phyloP scores from a whole-genome alignment of 2,113 vertebrate species.

The Cyprinodon variegatus region DNA sequence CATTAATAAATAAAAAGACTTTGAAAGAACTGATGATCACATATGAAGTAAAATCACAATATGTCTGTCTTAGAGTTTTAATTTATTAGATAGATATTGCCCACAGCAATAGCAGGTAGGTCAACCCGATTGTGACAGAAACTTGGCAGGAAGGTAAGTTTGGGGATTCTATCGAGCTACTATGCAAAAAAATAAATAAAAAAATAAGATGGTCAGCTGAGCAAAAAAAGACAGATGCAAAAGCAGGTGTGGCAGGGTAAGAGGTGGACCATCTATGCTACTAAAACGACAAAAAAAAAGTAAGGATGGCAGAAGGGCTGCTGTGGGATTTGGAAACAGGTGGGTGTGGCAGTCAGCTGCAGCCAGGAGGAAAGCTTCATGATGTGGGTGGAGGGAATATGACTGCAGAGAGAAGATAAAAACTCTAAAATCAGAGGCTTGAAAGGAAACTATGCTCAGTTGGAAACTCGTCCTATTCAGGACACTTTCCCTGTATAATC shows the following conservation, averaged over 20 bases:
- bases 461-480: not conserved
- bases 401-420: not conserved
- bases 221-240: constrained; percentile 1
- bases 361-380: not conserved
- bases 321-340: constrained; percentile 8
- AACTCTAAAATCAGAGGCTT: not conserved
- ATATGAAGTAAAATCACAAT: not conserved
- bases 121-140: constrained; percentile 5
- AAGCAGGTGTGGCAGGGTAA: not conserved
- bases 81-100: constrained; percentile 48
- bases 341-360: constrained; percentile 11
- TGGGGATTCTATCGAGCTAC: constrained; percentile 1
- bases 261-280: not conserved
- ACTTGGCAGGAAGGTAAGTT: constrained; percentile 3
- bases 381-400: not conserved
- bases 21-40: not conserved
- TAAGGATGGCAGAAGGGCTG: not conserved
- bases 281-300: not conserved
- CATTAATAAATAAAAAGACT: not conserved
- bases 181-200: not conserved
- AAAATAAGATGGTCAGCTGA: not conserved
- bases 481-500: too few species aligned
- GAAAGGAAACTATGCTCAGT: not conserved
- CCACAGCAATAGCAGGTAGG: not conserved
- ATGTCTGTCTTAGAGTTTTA: constrained; percentile 24